phyloP scores from a whole-genome alignment of 1,140 invertebrate species.

The Neodiprion virginianus region DNA sequence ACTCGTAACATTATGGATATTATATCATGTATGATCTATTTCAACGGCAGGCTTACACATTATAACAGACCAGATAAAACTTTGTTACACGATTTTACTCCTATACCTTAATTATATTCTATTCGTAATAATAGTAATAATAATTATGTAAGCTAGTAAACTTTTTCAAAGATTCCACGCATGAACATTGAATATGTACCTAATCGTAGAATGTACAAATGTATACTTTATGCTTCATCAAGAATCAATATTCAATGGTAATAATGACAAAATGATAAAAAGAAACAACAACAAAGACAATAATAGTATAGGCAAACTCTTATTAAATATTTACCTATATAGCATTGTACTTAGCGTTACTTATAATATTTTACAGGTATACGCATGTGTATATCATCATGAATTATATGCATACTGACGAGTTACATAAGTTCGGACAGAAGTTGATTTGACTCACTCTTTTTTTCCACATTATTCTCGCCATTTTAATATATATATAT shows the following conservation, averaged over 20 bases:
- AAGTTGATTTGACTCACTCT: constrained; percentile 43
- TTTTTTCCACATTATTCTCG: constrained; percentile 23
- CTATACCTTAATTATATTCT: not conserved
- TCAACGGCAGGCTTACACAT: not conserved
- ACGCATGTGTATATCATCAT: not conserved
- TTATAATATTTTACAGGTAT: constrained; percentile 44
- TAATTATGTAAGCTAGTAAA: not conserved
- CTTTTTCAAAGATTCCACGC: constrained; percentile 39
- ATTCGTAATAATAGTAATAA: constrained; percentile 13
- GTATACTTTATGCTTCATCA: constrained; percentile 36
- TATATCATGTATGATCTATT: not conserved
- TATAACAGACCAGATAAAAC: constrained; percentile 40
- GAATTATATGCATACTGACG: constrained; percentile 37
- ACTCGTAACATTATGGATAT: too few relatives aligned
- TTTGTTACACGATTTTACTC: constrained; percentile 33
- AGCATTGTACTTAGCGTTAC: constrained; percentile 59
- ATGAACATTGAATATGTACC: constrained; percentile 44
- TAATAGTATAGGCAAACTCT: constrained; percentile 55
- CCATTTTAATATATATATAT: not conserved
- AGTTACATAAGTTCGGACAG: constrained; percentile 52
- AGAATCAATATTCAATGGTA: constrained; percentile 37
- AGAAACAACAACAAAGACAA: constrained; percentile 38
- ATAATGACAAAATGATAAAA: constrained; percentile 6
- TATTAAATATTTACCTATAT: constrained; percentile 19
- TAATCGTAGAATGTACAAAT: constrained; percentile 57